Percentiles rank a stretch among this genome's conserved stretches.
Conservation (phyloP, 2,888 invertebrate genomes). For the Ornithoptera priamus region DNA sequence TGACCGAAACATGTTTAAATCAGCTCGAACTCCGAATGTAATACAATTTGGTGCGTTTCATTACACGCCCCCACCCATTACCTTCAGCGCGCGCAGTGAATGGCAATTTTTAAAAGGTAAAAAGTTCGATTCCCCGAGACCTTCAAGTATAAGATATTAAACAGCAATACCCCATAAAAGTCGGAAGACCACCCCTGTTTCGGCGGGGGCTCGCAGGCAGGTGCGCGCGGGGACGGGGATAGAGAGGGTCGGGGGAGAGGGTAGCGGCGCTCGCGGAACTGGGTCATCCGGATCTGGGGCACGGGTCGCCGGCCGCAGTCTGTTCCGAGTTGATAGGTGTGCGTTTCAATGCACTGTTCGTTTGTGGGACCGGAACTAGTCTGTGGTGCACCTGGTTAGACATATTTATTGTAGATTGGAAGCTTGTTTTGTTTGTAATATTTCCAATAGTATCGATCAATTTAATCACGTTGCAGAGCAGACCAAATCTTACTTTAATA, state of each 20-base stretch:
- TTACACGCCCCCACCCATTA: too few relatives aligned
- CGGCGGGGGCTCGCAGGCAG: slow-evolving; percentile 18
- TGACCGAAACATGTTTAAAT: too few relatives aligned
- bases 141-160: slow-evolving; percentile 24
- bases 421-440: not conserved
- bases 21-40: too few relatives aligned
- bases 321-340: slow-evolving; percentile 12
- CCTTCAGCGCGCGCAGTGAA: too few relatives aligned
- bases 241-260: not conserved
- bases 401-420: too few relatives aligned
- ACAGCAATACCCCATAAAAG: slow-evolving; percentile 19
- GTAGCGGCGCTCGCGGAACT: slow-evolving; percentile 10
- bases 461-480: too few relatives aligned
- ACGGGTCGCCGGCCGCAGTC: slow-evolving; percentile 20
- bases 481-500: too few relatives aligned
- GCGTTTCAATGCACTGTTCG: slow-evolving; percentile 26
- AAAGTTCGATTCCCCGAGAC: slow-evolving; percentile 6
- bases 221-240: slow-evolving; percentile 9
- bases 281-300: slow-evolving; percentile 27
- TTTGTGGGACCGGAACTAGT: slow-evolving; percentile 10
- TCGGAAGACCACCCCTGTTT: slow-evolving; percentile 12
- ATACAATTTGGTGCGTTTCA: too few relatives aligned
- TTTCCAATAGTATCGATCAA: too few relatives aligned
- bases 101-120: not conserved
- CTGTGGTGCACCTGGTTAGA: too few relatives aligned